phyloP scores from a whole-genome alignment of 2,888 invertebrate genomes.

The Sclerodermus sp. region DNA sequence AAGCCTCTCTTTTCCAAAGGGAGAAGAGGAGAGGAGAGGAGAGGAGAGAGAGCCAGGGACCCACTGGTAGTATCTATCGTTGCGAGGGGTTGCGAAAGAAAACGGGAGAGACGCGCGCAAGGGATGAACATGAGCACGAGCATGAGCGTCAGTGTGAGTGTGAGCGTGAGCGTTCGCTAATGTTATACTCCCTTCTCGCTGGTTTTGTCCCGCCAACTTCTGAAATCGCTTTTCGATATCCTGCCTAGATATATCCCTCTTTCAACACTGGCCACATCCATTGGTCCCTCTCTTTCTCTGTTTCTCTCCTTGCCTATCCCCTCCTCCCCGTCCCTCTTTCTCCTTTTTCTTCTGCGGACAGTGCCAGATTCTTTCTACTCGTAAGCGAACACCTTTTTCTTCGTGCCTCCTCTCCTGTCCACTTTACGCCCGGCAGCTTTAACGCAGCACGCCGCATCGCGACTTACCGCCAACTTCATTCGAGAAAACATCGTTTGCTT shows the following conservation, averaged over 20 bases:
- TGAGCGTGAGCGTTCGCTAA: slow-evolving; percentile 20
- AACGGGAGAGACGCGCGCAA: slow-evolving; percentile 30
- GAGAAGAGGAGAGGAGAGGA: background rate
- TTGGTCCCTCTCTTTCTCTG: background rate
- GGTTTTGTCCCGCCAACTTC: background rate
- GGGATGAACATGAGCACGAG: too few species aligned
- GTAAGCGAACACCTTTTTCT: too few species aligned
- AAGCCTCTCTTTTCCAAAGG: slow-evolving; percentile 9
- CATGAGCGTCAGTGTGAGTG: too few species aligned
- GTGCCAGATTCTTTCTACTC: too few species aligned
- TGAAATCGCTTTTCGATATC: slow-evolving; percentile 8
- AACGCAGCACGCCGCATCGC: too few species aligned
- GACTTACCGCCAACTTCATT: too few species aligned
- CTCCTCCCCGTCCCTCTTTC: background rate
- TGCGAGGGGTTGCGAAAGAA: slow-evolving; percentile 28
- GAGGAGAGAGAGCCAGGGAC: slow-evolving; percentile 18
- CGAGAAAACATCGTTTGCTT: too few species aligned
- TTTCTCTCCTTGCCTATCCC: background rate
- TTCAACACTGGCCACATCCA: background rate
- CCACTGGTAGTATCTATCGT: slow-evolving; percentile 25
- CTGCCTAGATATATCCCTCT: background rate
- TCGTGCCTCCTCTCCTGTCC: too few species aligned
- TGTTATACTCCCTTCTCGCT: slow-evolving; percentile 11
- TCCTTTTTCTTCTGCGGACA: background rate
- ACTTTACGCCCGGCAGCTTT: too few species aligned